Base-by-base conservation (phyloP, 2,797 vertebrate genomes). In the Chelmon rostratus region DNA sequence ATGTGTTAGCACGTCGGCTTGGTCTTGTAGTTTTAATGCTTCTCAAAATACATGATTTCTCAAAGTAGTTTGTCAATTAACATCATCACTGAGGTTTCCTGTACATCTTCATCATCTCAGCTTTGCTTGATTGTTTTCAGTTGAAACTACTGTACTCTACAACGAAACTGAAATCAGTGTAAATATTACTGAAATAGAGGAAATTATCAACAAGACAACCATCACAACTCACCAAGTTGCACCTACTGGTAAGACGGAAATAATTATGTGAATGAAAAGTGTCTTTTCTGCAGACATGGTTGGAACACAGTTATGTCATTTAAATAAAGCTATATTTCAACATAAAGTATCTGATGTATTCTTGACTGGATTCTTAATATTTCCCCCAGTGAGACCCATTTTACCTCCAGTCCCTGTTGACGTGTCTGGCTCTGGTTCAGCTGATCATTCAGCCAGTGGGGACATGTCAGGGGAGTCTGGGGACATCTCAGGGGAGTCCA, bases 391-490 rank as follows among this genome's bases (percentile, higher is more conserved):
- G 63, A 68, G 0, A 58, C 78, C 95, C 38, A 84, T 87, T 16
- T 86, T 91, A 88, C 88, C 94, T 86, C 89, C 94, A 62, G 73
- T 88, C 28, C 82, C 83, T 2, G 5, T 82, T 75, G 87, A 93
- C 13, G 72, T n/a, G 6, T 93, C 93, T 19, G 91, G 91, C 52
- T 95, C 91, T 63, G 91, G 89, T 49, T 93, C 93, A 72, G 86
- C 80, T 11, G 89, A 87, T 16, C 76, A 73, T 38, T 93, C 90
- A 63, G 67, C 77, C 37, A 91, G 78, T 0, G 89, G 89, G 1
- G 86, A 88, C 8, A n/a, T n/a, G n/a, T n/a, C n/a, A n/a, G n/a
- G n/a, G n/a, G n/a, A n/a, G n/a, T n/a, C n/a, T 0, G 89, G 89
- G 1, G 86, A 88, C 8, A 8, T 9, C 18, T 92, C 92, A 11